phyloP scores from a whole-genome alignment of 2,113 vertebrate species.

The Dolichallabes microphthalmus region DNA sequence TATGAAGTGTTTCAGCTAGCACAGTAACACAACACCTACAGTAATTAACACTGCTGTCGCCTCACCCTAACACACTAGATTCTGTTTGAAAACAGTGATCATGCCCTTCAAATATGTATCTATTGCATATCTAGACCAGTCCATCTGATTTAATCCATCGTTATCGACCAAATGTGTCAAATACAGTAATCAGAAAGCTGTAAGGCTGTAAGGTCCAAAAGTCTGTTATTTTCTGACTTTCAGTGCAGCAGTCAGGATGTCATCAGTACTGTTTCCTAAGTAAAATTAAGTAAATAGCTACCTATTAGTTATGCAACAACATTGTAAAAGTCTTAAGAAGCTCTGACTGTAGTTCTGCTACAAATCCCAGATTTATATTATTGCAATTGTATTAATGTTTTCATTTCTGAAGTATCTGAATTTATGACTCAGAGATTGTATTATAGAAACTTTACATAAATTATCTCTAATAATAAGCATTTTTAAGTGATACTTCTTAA shows the following conservation, averaged over 20 bases:
- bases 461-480: not conserved
- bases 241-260: not conserved
- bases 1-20: not conserved
- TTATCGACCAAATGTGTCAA: not conserved
- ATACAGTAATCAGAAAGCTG: not conserved
- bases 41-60: not conserved
- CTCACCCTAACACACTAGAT: not conserved
- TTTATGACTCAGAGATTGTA: not conserved
- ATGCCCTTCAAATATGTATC: slow-evolving; percentile 1
- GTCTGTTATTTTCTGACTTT: not conserved
- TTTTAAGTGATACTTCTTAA: not conserved
- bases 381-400: not conserved
- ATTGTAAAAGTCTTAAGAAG: not conserved
- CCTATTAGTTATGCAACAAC: not conserved
- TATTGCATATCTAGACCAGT: slow-evolving; percentile 41
- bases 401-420: not conserved
- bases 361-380: not conserved
- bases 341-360: not conserved
- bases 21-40: not conserved
- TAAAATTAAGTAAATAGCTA: not conserved
- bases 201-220: not conserved
- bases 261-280: not conserved
- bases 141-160: slow-evolving; percentile 8
- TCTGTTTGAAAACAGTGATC: slow-evolving; percentile 5
- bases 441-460: not conserved